Base-by-base conservation (phyloP, 2,113 vertebrate species). In the Xyrauchen texanus region DNA sequence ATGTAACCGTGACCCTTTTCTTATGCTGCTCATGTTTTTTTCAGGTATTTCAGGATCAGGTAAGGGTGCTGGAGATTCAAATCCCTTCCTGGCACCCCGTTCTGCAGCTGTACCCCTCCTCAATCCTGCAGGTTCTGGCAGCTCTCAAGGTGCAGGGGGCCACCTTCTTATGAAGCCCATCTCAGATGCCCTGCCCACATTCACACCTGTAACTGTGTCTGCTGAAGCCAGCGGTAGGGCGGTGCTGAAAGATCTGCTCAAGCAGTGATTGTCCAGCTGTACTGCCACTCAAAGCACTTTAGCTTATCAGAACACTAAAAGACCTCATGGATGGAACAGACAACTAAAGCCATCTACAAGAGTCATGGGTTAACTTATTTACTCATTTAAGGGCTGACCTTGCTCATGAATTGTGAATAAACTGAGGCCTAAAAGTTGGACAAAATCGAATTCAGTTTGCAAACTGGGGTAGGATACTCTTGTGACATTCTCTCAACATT, bases 121-220 rank as follows among this genome's bases (percentile, higher is more conserved):
- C 66, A 91, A 88, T 53, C 86, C 93, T 3, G 80, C 87, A 2
- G 90, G 83, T 11, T 82, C 90, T 6, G 85, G 91, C 52, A 73
- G 90, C 0, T 87, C 84, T 6, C 84, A 86, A 67, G 51, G 70
- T 0, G 86, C 87, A 0, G 87, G 94, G 1, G 94, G 94, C 7
- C 97, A 98, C 89, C 93, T 98, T 62, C 94, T 98, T 69, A 94
- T 99, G 95, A 99, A 98, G 88, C 95, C 98, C 80, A 96, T 99
- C 88, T 95, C 96, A 0, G 93, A 95, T 4, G 89, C 93, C 0
- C 84, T 99, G 80, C 97, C 98, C 63, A 95, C 95, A 0, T 99
- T 99, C 86, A 98, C 96, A 0, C 97, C 97, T 7, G 88, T 99
- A 86, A 96, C 96, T 0, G 96, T 98, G 80, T 94, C 94, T 0